Evolutionary conservation across 2,113 vertebrate genomes (phyloP).

Genomic region (Callocephalon fimbriatum): DNA sequence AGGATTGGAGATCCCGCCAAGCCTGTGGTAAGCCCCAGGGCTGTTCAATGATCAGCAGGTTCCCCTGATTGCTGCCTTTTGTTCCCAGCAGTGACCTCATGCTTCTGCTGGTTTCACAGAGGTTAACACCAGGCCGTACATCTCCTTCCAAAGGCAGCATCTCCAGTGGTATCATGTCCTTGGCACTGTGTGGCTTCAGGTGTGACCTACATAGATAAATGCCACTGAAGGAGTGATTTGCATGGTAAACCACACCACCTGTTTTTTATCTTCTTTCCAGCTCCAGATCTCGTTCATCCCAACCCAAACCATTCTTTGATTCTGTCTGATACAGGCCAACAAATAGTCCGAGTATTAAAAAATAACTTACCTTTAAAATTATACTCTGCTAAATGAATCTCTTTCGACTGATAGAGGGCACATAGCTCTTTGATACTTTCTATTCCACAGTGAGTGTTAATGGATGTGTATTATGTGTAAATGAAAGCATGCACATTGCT

Average conservation of each 20-base stretch:
- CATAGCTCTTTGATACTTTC: not conserved
- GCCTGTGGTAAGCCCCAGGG: not conserved
- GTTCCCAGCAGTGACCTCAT: not conserved
- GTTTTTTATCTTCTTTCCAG: not conserved
- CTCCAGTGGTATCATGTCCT: not conserved
- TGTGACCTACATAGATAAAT: not conserved
- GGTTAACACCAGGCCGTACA: not conserved
- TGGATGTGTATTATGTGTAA: not conserved
- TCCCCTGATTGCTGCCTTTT: not conserved
- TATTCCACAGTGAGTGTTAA: not conserved
- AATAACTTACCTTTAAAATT: not conserved
- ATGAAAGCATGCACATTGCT: not conserved
- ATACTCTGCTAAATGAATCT: not conserved
- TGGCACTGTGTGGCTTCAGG: not conserved
- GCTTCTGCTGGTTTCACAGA: not conserved
- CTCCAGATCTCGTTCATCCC: not conserved
- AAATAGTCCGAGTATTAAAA: not conserved
- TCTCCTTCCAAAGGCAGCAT: not conserved
- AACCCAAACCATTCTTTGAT: not conserved
- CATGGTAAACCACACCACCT: accelerated
- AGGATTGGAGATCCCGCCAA: not conserved
- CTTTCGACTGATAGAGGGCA: not conserved
- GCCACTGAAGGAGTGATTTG: not conserved
- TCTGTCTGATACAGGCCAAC: not conserved
- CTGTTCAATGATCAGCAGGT: not conserved